A percentile compares a stretch with the other conserved stretches of the same genome.
phyloP scores from a whole-genome alignment of 1,140 invertebrate species.

The Teleogryllus occipitalis region DNA sequence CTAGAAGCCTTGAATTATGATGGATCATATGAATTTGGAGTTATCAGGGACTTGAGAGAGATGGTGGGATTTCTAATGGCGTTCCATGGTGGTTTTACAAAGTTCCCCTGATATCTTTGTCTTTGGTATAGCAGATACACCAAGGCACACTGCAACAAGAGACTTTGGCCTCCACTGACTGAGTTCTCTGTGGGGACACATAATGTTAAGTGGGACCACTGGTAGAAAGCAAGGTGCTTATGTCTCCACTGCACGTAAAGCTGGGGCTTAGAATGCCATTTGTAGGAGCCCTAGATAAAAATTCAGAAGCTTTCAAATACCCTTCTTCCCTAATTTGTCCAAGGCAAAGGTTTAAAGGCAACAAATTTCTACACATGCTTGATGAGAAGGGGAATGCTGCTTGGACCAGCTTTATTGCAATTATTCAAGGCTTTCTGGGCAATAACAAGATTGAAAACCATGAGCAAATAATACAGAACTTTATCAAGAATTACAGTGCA shows the following conservation, averaged over 20 bases:
- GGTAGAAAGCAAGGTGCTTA: too few species aligned
- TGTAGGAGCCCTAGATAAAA: too few species aligned
- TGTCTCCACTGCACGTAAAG: too few species aligned
- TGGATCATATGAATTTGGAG: constrained; percentile 31
- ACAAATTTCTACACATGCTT: too few species aligned
- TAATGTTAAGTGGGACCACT: too few species aligned
- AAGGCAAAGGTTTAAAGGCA: too few species aligned
- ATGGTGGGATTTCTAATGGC: too few species aligned
- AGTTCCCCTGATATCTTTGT: constrained; percentile 37
- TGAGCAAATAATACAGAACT: neutral
- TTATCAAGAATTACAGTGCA: too few species aligned
- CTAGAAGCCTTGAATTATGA: constrained; percentile 31
- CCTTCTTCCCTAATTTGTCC: neutral
- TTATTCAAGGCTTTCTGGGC: neutral
- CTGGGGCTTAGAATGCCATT: too few species aligned
- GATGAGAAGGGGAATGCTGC: neutral
- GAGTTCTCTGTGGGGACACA: too few species aligned
- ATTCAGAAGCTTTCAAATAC: neutral
- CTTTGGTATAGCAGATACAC: constrained; percentile 36
- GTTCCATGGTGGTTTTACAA: constrained; percentile 22
- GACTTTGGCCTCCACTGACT: constrained; percentile 26
- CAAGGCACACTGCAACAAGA: constrained; percentile 31
- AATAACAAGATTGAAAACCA: neutral
- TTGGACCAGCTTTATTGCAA: too few species aligned
- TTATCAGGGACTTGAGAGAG: constrained; percentile 24